Conservation (phyloP, 2,113 vertebrate species). For the Pseudorasbora parva region DNA sequence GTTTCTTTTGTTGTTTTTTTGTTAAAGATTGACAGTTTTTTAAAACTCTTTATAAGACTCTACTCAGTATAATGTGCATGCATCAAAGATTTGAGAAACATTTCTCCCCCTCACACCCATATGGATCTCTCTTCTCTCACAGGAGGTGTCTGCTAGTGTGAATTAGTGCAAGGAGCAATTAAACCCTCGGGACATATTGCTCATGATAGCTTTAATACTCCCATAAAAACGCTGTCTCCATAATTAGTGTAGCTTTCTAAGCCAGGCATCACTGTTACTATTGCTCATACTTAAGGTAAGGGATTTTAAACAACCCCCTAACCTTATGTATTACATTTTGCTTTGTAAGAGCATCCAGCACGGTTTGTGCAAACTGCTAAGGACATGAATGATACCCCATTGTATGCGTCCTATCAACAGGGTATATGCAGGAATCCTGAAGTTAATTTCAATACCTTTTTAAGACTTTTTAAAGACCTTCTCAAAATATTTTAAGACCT, state of each 20-base stretch:
- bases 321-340: background rate
- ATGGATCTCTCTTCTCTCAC: constrained; percentile 26
- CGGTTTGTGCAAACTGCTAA: background rate
- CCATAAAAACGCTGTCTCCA: constrained; percentile 5
- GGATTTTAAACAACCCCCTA: background rate
- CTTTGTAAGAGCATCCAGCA: background rate
- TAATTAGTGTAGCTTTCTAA: background rate
- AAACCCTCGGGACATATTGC: constrained; percentile 19
- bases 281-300: background rate
- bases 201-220: constrained; percentile 29
- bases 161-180: constrained; percentile 20
- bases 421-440: too few species aligned
- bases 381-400: background rate
- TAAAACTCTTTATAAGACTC: background rate
- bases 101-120: background rate
- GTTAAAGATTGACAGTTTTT: background rate
- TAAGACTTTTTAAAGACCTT: too few species aligned
- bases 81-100: background rate
- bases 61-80: constrained; percentile 1
- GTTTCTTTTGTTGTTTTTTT: too few species aligned
- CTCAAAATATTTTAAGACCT: too few species aligned
- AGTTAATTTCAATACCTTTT: too few species aligned
- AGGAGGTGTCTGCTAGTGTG: background rate
- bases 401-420: background rate
- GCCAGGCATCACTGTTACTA: background rate